A percentile compares a stretch with the other conserved stretches of the same genome.
Conservation (phyloP, 2,113 vertebrate species). For the Austrofundulus limnaeus region DNA sequence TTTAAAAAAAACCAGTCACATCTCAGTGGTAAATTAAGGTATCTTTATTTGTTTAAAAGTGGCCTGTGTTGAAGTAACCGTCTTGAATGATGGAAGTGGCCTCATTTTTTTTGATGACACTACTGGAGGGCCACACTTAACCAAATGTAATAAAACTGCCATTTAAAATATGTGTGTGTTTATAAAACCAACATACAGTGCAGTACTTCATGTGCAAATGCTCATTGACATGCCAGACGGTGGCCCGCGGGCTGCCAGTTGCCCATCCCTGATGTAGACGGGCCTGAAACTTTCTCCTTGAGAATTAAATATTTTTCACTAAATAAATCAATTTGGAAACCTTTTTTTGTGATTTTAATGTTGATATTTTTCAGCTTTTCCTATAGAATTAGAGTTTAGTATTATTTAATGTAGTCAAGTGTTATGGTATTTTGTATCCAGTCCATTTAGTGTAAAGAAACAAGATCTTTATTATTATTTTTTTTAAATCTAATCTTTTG, state of each 20-base stretch:
- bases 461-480: conserved; percentile 19
- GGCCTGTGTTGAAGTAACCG: no score
- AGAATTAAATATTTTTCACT: background rate
- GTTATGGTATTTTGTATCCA: conserved; percentile 3
- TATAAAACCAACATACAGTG: no score
- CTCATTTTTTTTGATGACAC: no score
- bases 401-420: background rate
- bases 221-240: no score
- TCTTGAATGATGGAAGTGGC: no score
- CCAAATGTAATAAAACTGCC: no score
- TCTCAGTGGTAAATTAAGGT: background rate
- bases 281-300: background rate
- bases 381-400: background rate
- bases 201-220: no score
- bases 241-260: no score
- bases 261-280: no score
- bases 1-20: conserved; percentile 17
- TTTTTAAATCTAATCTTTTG: conserved; percentile 73
- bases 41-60: background rate
- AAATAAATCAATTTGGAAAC: background rate
- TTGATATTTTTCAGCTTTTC: background rate
- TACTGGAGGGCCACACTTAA: no score
- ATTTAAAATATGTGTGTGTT: no score
- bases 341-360: background rate
- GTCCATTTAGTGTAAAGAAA: conserved; percentile 7